phyloP scores from a whole-genome alignment of 2,888 invertebrate species.

The Saturnia japonica region DNA sequence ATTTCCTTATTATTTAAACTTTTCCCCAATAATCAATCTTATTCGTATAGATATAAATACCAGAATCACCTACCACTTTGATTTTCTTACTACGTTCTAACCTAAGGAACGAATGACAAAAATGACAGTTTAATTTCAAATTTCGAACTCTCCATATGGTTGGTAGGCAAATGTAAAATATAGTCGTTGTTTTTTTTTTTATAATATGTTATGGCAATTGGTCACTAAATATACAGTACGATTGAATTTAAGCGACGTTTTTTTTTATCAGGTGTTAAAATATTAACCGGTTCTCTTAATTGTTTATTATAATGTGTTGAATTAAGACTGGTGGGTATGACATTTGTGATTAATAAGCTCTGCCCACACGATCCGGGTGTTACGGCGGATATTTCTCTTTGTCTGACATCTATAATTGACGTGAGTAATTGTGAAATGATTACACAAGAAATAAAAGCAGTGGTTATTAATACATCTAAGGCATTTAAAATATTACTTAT shows the following conservation, averaged over 20 bases:
- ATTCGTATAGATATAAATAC: background rate
- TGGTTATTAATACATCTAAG: background rate
- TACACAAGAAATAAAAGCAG: background rate
- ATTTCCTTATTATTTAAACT: background rate
- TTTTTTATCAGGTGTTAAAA: slow-evolving; percentile 26
- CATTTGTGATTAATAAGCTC: slow-evolving; percentile 24
- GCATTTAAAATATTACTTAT: background rate
- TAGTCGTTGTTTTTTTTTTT: slow-evolving; percentile 27
- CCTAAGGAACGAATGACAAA: slow-evolving; percentile 26
- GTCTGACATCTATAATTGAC: slow-evolving; percentile 17
- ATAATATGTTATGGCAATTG: slow-evolving; percentile 24
- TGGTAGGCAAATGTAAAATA: slow-evolving; percentile 28
- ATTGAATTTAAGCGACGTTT: slow-evolving; percentile 25
- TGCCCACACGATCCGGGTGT: slow-evolving; percentile 22
- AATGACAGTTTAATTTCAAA: slow-evolving; percentile 34
- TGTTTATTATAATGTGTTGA: slow-evolving; percentile 26
- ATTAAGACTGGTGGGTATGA: slow-evolving; percentile 22
- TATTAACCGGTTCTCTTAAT: slow-evolving; percentile 24
- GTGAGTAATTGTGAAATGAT: slow-evolving; percentile 10
- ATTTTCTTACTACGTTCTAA: slow-evolving; percentile 5
- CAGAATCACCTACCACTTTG: slow-evolving; percentile 15
- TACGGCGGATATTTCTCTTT: slow-evolving; percentile 19
- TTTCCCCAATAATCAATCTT: background rate
- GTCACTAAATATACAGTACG: slow-evolving; percentile 21
- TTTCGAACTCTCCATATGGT: slow-evolving; percentile 25